phyloP scores from a whole-genome alignment of 2,797 vertebrate species.

The Otolemur crassicaudatus region DNA sequence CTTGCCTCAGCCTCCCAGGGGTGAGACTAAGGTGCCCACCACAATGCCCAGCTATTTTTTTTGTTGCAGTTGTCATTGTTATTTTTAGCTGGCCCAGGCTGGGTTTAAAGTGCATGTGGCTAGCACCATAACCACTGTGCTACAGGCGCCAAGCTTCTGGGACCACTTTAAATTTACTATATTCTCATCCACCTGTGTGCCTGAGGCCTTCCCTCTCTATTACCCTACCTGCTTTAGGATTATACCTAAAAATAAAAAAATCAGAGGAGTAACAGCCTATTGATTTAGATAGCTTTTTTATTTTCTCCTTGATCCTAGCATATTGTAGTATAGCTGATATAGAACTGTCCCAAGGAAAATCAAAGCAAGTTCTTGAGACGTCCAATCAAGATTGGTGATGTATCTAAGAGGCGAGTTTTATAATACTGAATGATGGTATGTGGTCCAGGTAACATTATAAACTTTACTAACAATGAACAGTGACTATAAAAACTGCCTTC shows the following conservation, averaged over 20 bases:
- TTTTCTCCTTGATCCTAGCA: neutral
- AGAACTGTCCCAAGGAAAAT: neutral
- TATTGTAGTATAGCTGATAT: neutral
- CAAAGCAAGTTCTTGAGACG: neutral
- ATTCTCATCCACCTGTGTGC: neutral
- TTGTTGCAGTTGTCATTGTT: too few species aligned
- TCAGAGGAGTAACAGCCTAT: neutral
- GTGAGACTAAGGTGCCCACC: too few species aligned
- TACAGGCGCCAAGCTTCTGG: too few species aligned
- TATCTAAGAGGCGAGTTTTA: neutral
- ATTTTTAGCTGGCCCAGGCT: too few species aligned
- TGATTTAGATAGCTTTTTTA: neutral
- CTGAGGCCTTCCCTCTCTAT: neutral
- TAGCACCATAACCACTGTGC: too few species aligned
- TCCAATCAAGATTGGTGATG: neutral
- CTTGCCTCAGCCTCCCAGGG: too few species aligned
- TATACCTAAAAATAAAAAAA: constrained; percentile 6
- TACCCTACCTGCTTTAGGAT: neutral
- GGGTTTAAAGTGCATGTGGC: too few species aligned
- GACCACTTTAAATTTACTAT: neutral
- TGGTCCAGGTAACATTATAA: neutral
- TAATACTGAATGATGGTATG: neutral
- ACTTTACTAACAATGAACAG: neutral
- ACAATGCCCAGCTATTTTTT: too few species aligned
- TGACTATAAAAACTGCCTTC: neutral